Evolutionary conservation across 2,113 vertebrate genomes (phyloP), one percentile per base, ranked within the genome.

Genomic region (Chionis minor): DNA sequence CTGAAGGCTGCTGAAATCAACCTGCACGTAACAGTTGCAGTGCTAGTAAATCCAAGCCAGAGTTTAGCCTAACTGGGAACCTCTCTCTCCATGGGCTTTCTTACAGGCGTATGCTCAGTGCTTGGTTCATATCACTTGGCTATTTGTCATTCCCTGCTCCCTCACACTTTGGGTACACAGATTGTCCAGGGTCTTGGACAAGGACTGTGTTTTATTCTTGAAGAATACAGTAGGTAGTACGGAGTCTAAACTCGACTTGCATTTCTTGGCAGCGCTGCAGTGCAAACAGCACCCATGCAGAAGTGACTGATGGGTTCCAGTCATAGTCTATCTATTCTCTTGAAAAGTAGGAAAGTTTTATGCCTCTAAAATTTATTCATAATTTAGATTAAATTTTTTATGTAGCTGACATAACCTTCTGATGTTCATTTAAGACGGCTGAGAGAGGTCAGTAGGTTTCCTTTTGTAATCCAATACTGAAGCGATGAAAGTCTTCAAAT

Each of bases 61-160:
- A 35, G 38, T 28, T 65, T 20, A 61, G 30, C 14, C 62, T n/a
- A 49, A 54, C 10, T 18, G 23, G 9, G n/a, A 70, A 47, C 28
- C 35, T 51, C 11, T 47, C 51, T 67, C 26, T 23, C 55, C 1
- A 0, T 42, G 12, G 56, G 23, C 51, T 65, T 38, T 74, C 44
- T 16, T 47, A n/a, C 10, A 59, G 2, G 9, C 3, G 0, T n/a
- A 12, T 4, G 10, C 28, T 44, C 30, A 26, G 9, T 14, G 40
- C 27, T 38, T 0, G 1, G 11, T 70, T 83, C 40, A 21, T 11
- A 45, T 86, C 47, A 42, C 45, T 24, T 14, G 9, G 18, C 26
- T 80, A 22, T 49, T 89, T 79, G 27, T 24, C 40, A 19, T 45
- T 61, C 52, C 38, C 27, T 72, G 22, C 16, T 69, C 35, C 27